These are phyloP conservation scores for Drosophila ochracea DNA, from an alignment of 2,888 invertebrate genomes.

Conservation along the genomic window DNA sequence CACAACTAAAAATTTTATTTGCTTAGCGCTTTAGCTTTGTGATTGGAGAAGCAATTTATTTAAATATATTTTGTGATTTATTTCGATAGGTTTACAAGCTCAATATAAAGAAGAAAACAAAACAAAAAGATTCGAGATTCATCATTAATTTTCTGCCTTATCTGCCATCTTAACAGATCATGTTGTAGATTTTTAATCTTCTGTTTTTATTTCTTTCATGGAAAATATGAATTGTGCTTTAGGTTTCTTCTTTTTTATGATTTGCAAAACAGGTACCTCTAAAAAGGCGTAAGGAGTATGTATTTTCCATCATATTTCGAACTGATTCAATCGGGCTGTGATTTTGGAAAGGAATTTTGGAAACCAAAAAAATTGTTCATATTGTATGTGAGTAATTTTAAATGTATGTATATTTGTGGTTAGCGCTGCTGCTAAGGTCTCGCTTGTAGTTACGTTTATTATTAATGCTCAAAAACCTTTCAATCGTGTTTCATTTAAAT, in stretches of 20 bases:
- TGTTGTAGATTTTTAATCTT: background rate
- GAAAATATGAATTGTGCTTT: slow-evolving; percentile 14
- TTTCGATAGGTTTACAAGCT: slow-evolving; percentile 6
- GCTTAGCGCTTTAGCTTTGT: slow-evolving; percentile 38
- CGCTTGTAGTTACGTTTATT: slow-evolving; percentile 76
- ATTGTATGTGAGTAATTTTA: slow-evolving; percentile 17
- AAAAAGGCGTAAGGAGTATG: slow-evolving; percentile 61
- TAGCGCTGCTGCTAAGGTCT: slow-evolving; percentile 76
- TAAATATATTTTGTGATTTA: slow-evolving; percentile 5
- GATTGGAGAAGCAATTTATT: slow-evolving; percentile 39
- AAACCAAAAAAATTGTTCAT: slow-evolving; percentile 7
- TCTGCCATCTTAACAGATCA: slow-evolving; percentile 12
- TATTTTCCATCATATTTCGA: slow-evolving; percentile 15
- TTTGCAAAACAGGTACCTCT: slow-evolving; percentile 72
- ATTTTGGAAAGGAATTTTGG: slow-evolving; percentile 18
- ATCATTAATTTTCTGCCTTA: background rate
- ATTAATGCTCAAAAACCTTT: slow-evolving; percentile 75
- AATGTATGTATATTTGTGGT: slow-evolving; percentile 56
- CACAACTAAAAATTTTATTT: slow-evolving; percentile 56
- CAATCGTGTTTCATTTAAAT: slow-evolving; percentile 62
- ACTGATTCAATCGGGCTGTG: slow-evolving; percentile 32
- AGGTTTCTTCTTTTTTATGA: slow-evolving; percentile 18
- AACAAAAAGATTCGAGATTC: background rate
- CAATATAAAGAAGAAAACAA: background rate
- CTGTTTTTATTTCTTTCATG: background rate